Evolutionary conservation across 2,888 invertebrate species (phyloP).

Genomic region (Spilosoma lubricipeda): DNA sequence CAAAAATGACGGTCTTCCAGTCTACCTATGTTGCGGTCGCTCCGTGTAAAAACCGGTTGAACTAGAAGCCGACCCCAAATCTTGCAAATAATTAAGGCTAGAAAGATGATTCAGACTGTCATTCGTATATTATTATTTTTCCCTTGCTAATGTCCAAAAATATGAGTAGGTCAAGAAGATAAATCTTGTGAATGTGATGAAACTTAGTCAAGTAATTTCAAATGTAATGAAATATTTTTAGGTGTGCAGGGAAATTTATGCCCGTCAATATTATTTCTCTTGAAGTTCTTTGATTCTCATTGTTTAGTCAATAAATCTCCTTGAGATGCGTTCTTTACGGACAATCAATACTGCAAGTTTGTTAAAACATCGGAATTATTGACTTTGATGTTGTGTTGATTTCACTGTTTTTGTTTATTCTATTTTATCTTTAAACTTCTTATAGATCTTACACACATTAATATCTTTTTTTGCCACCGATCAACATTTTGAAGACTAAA

Average conservation of each 20-base stretch:
- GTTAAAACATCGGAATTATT: background rate
- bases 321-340: slow-evolving; percentile 16
- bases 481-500: background rate
- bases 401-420: background rate
- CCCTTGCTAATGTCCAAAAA: background rate
- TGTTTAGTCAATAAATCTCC: slow-evolving; percentile 33
- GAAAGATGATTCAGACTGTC: too few relatives aligned
- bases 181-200: slow-evolving; percentile 76
- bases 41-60: too few relatives aligned
- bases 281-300: slow-evolving; percentile 49
- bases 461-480: background rate
- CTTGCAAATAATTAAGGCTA: too few relatives aligned
- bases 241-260: slow-evolving; percentile 69
- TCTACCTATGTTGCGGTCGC: too few relatives aligned
- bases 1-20: too few relatives aligned
- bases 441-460: background rate
- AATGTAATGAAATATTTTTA: slow-evolving; percentile 79
- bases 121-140: background rate
- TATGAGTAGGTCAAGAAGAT: slow-evolving; percentile 61
- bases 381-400: background rate
- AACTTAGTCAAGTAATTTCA: slow-evolving; percentile 75
- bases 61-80: too few relatives aligned
- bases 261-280: slow-evolving; percentile 63
- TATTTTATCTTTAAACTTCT: background rate
- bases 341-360: background rate